These are phyloP conservation scores for Callimorpha dominula DNA, from an alignment of 2,888 invertebrate species.

Conservation along the genomic window DNA sequence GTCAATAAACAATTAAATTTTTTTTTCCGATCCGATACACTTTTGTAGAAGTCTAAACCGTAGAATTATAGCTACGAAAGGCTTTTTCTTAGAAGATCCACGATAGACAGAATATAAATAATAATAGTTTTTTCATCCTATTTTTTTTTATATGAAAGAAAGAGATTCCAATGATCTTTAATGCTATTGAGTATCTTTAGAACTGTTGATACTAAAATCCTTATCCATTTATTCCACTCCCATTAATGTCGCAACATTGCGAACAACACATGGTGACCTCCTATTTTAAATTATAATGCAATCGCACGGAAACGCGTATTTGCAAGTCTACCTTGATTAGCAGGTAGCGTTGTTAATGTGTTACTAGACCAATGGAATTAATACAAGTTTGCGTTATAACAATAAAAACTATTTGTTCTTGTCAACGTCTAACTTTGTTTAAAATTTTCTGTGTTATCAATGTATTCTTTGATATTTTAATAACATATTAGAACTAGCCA, in stretches of 20 bases:
- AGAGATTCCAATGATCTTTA: too few relatives aligned
- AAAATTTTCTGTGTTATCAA: too few relatives aligned
- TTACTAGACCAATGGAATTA: conserved; percentile 7
- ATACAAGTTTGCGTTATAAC: background rate
- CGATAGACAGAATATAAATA: too few relatives aligned
- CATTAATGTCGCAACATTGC: conserved; percentile 3
- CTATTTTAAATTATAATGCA: conserved; percentile 35
- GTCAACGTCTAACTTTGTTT: too few relatives aligned
- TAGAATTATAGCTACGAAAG: background rate
- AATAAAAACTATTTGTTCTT: background rate
- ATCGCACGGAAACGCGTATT: conserved; percentile 35
- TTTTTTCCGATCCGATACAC: background rate
- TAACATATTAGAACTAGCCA: too few relatives aligned
- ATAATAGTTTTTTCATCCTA: background rate
- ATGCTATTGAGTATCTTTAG: too few relatives aligned
- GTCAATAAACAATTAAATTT: background rate
- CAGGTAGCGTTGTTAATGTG: conserved; percentile 12
- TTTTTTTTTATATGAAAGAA: too few relatives aligned
- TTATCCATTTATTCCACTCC: background rate
- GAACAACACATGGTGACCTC: conserved; percentile 11
- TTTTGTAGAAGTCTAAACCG: background rate
- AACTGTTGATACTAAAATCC: background rate
- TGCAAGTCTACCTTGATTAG: conserved; percentile 33
- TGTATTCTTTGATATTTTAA: too few relatives aligned
- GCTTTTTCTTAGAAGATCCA: background rate